Percentiles rank a stretch among this genome's conserved stretches.
Conservation (phyloP, 2,113 vertebrate genomes). For the Tretioscincus oriximinensis region DNA sequence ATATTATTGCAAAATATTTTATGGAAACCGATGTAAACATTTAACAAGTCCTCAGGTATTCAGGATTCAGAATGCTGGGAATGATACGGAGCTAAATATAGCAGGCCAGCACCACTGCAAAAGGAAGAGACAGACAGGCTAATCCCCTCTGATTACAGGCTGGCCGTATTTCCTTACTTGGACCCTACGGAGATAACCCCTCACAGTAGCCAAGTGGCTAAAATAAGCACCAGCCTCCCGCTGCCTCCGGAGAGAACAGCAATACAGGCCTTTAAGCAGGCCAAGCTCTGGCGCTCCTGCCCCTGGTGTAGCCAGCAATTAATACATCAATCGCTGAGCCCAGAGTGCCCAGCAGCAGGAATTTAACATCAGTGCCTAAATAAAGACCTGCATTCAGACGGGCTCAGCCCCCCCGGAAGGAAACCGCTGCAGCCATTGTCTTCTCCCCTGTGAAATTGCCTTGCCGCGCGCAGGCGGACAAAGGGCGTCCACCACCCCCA, state of each 20-base stretch:
- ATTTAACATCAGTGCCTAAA: constrained; percentile 41
- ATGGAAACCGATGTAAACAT: no score
- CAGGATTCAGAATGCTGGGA: constrained; percentile 7
- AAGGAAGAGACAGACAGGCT: constrained; percentile 43
- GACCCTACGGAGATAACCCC: constrained; percentile 51
- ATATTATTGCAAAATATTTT: neutral
- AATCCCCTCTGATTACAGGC: constrained; percentile 36
- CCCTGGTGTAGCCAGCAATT: constrained; percentile 50
- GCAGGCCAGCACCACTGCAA: constrained; percentile 31
- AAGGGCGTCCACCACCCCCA: neutral
- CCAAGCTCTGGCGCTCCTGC: constrained; percentile 39
- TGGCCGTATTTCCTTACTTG: constrained; percentile 44
- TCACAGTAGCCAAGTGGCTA: constrained; percentile 64
- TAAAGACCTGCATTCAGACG: neutral
- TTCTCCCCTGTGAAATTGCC: constrained; percentile 42
- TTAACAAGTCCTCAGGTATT: neutral
- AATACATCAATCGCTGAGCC: constrained; percentile 36
- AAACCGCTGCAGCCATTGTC: constrained; percentile 31
- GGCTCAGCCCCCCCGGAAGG: constrained; percentile 34
- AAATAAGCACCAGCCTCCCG: constrained; percentile 54
- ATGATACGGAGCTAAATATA: constrained; percentile 7
- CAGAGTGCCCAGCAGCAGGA: constrained; percentile 31
- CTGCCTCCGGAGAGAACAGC: constrained; percentile 37
- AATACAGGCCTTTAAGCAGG: constrained; percentile 53
- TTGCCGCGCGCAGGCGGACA: constrained; percentile 28